phyloP scores from a whole-genome alignment of 2,888 invertebrate genomes.

The Trissoscelio sp. region DNA sequence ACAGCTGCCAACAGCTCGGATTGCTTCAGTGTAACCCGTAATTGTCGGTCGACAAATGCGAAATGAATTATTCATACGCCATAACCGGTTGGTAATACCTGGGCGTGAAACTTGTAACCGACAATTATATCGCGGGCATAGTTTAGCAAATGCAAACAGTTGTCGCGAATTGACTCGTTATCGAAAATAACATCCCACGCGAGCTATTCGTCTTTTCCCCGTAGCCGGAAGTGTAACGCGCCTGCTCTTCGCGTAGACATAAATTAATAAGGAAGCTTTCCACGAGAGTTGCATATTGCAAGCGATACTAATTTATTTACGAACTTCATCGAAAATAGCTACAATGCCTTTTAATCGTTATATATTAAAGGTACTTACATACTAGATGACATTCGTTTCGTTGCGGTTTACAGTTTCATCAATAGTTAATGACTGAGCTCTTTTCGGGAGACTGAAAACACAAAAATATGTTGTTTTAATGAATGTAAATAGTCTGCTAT shows the following conservation, averaged over 20 bases:
- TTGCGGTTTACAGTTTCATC: conserved; percentile 5
- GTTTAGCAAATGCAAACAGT: conserved; percentile 36
- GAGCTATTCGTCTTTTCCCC: background rate
- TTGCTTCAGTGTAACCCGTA: conserved; percentile 49
- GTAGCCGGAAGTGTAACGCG: conserved; percentile 2
- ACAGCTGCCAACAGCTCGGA: conserved; percentile 49
- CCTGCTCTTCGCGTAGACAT: conserved; percentile 18
- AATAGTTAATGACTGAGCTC: background rate
- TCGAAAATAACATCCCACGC: conserved; percentile 28
- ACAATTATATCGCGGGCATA: conserved; percentile 44
- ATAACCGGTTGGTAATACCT: conserved; percentile 45
- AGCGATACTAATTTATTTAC: conserved; percentile 40
- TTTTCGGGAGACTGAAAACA: background rate
- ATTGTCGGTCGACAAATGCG: conserved; percentile 54
- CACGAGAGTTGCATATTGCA: conserved; percentile 27
- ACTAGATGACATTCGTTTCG: conserved; percentile 20
- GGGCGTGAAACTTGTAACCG: conserved; percentile 28
- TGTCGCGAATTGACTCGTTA: conserved; percentile 56
- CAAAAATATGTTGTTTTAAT: background rate
- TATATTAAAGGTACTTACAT: conserved; percentile 32
- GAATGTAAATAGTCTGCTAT: too few species aligned
- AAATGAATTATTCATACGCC: conserved; percentile 61
- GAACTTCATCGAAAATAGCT: conserved; percentile 45
- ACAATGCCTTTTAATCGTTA: conserved; percentile 36
- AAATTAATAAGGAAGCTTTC: conserved; percentile 55